Conservation (phyloP, 2,797 vertebrate species). For the Schizopygopsis pylzovi region DNA sequence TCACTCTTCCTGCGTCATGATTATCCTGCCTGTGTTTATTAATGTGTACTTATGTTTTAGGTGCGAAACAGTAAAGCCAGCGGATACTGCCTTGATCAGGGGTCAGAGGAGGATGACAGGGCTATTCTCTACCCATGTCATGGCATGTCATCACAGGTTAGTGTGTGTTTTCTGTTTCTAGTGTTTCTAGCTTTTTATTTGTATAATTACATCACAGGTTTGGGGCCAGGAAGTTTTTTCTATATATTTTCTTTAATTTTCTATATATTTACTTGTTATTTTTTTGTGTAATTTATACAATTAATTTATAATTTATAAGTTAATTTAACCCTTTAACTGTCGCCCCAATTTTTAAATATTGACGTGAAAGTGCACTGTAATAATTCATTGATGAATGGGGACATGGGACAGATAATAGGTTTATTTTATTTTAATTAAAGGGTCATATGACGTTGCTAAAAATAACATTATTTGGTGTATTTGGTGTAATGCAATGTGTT, state of each 20-base stretch:
- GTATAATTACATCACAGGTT: background rate
- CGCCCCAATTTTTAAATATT: too few species aligned
- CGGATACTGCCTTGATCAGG: conserved; percentile 96
- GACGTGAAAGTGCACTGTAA: too few species aligned
- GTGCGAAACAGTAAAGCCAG: conserved; percentile 98
- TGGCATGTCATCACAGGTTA: conserved; percentile 98
- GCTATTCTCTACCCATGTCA: conserved; percentile 97
- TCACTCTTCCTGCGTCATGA: background rate
- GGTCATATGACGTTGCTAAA: too few species aligned
- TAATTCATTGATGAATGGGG: too few species aligned
- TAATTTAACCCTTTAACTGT: too few species aligned
- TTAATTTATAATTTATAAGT: background rate
- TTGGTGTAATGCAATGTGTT: too few species aligned
- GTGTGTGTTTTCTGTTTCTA: conserved; percentile 16
- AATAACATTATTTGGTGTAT: too few species aligned
- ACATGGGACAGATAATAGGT: background rate
- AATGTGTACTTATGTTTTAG: conserved; percentile 67
- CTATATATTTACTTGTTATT: too few species aligned
- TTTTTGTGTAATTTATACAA: too few species aligned
- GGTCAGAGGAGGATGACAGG: conserved; percentile 93
- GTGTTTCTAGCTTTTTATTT: background rate
- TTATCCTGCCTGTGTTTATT: conserved; percentile 12
- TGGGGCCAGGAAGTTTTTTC: background rate
- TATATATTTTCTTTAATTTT: too few species aligned
- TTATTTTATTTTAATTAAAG: background rate